phyloP scores from a whole-genome alignment of 2,113 vertebrate genomes.

The Elephas maximus region DNA sequence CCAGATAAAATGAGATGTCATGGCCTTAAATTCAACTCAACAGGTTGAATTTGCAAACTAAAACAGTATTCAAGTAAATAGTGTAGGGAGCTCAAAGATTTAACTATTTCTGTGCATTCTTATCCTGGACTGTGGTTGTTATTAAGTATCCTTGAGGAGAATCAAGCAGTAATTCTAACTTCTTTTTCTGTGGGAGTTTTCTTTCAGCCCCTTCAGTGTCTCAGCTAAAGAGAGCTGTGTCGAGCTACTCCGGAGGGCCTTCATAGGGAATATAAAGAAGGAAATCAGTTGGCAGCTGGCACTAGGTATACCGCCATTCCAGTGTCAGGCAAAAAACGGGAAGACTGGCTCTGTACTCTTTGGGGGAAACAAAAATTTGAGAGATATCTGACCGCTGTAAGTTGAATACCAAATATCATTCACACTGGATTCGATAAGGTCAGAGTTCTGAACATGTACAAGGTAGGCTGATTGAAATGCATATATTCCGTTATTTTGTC shows the following conservation, averaged over 20 bases:
- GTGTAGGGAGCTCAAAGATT: not conserved
- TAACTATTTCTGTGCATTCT: not conserved
- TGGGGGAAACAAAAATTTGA: not conserved
- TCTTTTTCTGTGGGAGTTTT: constrained; percentile 42
- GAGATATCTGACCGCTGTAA: not conserved
- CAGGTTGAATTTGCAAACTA: constrained; percentile 59
- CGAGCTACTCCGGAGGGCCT: not conserved
- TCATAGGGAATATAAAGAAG: not conserved
- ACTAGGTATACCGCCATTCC: not conserved
- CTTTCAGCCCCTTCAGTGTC: not conserved
- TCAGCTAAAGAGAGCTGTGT: not conserved
- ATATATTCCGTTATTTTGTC: constrained; percentile 24
- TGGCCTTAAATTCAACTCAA: constrained; percentile 43
- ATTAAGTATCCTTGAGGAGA: constrained; percentile 57
- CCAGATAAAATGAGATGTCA: constrained; percentile 28
- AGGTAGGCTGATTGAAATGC: not conserved
- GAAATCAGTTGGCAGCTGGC: not conserved
- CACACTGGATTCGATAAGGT: not conserved
- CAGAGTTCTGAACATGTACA: constrained; percentile 20
- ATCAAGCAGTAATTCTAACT: constrained; percentile 60
- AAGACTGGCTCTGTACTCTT: not conserved
- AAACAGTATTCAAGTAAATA: constrained; percentile 43
- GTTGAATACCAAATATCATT: not conserved
- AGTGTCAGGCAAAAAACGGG: not conserved
- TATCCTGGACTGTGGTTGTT: constrained; percentile 21